Evolutionary conservation across 2,113 vertebrate species (phyloP).

Genomic region (Pelecanus crispus): DNA sequence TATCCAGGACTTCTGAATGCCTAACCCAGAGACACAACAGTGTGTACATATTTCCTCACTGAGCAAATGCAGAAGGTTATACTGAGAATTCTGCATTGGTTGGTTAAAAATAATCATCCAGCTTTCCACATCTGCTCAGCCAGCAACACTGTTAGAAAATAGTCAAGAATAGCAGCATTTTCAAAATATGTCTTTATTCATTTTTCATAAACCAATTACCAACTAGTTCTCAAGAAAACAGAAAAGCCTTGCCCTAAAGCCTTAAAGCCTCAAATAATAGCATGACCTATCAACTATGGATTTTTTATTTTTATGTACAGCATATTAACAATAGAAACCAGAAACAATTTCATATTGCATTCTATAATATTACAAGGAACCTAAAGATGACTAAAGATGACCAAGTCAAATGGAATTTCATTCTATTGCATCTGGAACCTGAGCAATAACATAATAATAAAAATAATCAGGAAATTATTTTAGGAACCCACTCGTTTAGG

Average conservation of each 20-base stretch:
- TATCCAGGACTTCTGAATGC: not conserved
- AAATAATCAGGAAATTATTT: not conserved
- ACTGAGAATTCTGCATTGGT: not conserved
- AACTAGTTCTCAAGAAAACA: not conserved
- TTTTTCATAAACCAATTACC: not conserved
- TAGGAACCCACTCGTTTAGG: not conserved
- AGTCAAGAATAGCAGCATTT: not conserved
- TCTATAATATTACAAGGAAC: not conserved
- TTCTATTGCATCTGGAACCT: not conserved
- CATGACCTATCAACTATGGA: not conserved
- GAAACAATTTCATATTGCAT: not conserved
- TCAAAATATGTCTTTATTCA: not conserved
- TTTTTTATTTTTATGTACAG: not conserved
- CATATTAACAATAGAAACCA: not conserved
- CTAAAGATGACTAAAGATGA: not conserved
- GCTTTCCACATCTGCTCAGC: not conserved
- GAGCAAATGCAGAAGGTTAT: not conserved
- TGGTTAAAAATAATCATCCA: not conserved
- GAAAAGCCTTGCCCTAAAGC: not conserved
- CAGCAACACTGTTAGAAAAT: not conserved
- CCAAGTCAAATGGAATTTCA: not conserved
- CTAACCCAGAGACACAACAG: not conserved
- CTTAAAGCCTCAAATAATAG: not conserved
- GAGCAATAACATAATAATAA: too few species aligned
- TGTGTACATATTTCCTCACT: not conserved